Base-by-base conservation (phyloP, 1,140 invertebrate genomes). In the Tetramorium parvispinum region DNA sequence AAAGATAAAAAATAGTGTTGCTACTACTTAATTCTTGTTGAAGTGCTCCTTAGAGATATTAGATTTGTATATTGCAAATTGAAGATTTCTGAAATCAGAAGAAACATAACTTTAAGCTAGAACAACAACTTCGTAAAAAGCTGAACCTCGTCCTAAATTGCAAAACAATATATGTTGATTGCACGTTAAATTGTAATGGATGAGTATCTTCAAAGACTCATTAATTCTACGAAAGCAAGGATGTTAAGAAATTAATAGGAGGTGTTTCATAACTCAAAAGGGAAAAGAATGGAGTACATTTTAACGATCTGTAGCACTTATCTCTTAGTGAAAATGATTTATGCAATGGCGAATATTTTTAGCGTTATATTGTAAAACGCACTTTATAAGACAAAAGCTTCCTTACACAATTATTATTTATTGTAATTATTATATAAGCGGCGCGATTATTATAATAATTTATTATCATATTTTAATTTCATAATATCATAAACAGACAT, bases 131-230 rank as follows among this genome's bases (percentile, higher is more conserved):
- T 71, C 7, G 10, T 4, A 32, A 71, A 2, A 37, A 53, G 3
- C 18, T 37, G 2, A 55, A 32, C 5, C 51, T 16, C 6, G 49
- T 55, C 21, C 2, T 37, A 40, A 40, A 37, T 10, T 57, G 21
- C n/a, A 18, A 76, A 76, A 18, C 16, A 21, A 57, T 57, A 18
- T 27, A 63, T 18, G 5, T 3, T 2, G 18, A 51, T 13, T 65
- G 24, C 6, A 32, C 2, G 49, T 51, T 66, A 79, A 66, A 66
- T 77, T 77, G 55, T 43, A 61, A 61, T 43, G 37, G 11, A 66
- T 21, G n/a, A 40, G 13, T 4, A 46, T 66, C 46, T 66, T 24
- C 21, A 51, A n/a, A n/a, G 27, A 2, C 46, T 81, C 21, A 68
- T 68, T 68, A 79, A 68, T 55, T 40, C 32, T 21, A 7, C 13